Evolutionary conservation across 2,797 vertebrate genomes (phyloP).

Genomic region (Mus spretus): DNA sequence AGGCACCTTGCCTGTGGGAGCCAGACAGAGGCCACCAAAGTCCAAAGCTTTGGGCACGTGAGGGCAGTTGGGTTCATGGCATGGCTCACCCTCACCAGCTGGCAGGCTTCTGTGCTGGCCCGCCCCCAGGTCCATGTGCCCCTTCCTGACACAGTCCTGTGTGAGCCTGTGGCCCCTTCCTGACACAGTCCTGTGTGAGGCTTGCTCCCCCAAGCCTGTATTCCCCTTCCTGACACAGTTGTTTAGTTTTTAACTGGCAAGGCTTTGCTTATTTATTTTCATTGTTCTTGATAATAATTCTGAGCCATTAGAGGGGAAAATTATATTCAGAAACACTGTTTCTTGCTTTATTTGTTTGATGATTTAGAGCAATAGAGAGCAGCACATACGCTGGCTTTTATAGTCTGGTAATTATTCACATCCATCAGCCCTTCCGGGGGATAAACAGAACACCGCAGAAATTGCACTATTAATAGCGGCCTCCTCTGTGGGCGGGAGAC

Average conservation of each 20-base stretch:
- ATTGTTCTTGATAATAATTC: constrained; percentile 91
- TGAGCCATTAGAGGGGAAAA: constrained; percentile 91
- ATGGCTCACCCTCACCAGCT: background rate
- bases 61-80: background rate
- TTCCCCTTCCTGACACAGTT: constrained; percentile 80
- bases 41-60: background rate
- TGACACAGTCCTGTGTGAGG: too few species aligned
- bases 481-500: constrained; percentile 77
- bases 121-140: background rate
- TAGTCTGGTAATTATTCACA: constrained; percentile 91
- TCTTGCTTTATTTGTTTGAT: constrained; percentile 93
- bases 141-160: constrained; percentile 78
- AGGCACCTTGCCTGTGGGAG: background rate
- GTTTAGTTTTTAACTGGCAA: constrained; percentile 87
- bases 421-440: constrained; percentile 90
- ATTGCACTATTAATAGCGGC: constrained; percentile 89
- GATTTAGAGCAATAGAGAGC: constrained; percentile 91
- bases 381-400: constrained; percentile 91
- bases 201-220: background rate
- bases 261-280: constrained; percentile 91
- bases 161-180: too few species aligned
- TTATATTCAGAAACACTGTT: constrained; percentile 91
- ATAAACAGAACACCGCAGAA: constrained; percentile 90
- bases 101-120: too few species aligned
- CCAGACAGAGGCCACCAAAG: background rate